phyloP scores from a whole-genome alignment of 2,113 vertebrate genomes.

The Chloebia gouldiae region DNA sequence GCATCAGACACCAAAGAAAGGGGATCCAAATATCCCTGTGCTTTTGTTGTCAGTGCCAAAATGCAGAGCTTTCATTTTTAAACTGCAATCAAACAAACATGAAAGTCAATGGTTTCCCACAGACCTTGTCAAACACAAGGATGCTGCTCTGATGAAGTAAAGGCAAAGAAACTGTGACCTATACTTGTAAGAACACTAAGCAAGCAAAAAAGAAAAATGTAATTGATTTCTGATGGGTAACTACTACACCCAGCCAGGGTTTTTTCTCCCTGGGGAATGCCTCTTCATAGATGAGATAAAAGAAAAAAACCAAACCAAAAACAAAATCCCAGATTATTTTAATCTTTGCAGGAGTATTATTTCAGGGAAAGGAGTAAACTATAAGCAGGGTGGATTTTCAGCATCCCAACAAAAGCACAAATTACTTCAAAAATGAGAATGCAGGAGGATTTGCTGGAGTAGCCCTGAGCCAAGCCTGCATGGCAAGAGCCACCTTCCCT shows the following conservation, averaged over 20 bases:
- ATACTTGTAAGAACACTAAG: not conserved
- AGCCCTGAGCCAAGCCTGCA: not conserved
- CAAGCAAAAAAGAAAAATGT: not conserved
- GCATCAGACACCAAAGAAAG: not conserved
- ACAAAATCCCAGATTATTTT: not conserved
- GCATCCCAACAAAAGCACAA: not conserved
- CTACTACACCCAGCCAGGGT: not conserved
- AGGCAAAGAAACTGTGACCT: not conserved
- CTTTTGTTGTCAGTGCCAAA: not conserved
- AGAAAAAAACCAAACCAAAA: not conserved
- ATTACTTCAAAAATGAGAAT: not conserved
- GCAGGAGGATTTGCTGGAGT: not conserved
- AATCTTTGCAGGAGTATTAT: not conserved
- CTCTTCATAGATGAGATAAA: not conserved
- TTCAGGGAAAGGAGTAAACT: not conserved
- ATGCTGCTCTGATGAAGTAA: not conserved
- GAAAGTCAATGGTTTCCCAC: not conserved
- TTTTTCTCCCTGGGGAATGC: not conserved
- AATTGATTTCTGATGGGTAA: not conserved
- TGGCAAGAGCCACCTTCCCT: not conserved
- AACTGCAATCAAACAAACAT: not conserved
- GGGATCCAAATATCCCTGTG: not conserved
- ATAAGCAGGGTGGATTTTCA: not conserved
- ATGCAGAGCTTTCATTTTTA: not conserved
- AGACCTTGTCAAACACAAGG: constrained; percentile 1